Evolutionary conservation across 2,888 invertebrate species (phyloP).

Genomic region (Drosophila picticornis): DNA sequence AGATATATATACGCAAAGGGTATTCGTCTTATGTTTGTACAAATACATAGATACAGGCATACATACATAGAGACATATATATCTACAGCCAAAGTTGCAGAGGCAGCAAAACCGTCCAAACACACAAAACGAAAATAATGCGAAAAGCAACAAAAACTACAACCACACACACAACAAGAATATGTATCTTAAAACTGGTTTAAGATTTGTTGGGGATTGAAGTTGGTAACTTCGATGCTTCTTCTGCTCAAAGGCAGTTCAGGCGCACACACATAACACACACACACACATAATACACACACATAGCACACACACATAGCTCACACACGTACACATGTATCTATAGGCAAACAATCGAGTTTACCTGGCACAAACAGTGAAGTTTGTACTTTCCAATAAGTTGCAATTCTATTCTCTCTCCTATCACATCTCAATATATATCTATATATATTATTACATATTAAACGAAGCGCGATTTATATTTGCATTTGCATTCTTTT

Average conservation of each 20-base stretch:
- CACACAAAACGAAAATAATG: constrained; percentile 73
- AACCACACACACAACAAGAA: constrained; percentile 55
- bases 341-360: constrained; percentile 43
- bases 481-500: constrained; percentile 38
- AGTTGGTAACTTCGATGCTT: constrained; percentile 64
- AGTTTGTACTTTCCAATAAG: constrained; percentile 72
- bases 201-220: constrained; percentile 76
- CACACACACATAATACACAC: constrained; percentile 6
- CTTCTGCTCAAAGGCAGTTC: constrained; percentile 43
- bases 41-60: constrained; percentile 26
- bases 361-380: constrained; percentile 38
- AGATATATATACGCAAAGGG: constrained; percentile 52
- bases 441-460: constrained; percentile 17
- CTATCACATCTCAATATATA: background rate
- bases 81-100: constrained; percentile 48
- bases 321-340: constrained; percentile 10
- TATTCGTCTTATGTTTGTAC: constrained; percentile 24
- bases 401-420: constrained; percentile 50
- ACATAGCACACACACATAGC: background rate
- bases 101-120: constrained; percentile 63
- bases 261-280: constrained; percentile 16
- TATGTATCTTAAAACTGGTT: constrained; percentile 78
- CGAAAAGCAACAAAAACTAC: constrained; percentile 57
- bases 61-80: constrained; percentile 17
- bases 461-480: constrained; percentile 47